Base-by-base conservation (phyloP, 2,113 vertebrate genomes). In the Psophia crepitans region DNA sequence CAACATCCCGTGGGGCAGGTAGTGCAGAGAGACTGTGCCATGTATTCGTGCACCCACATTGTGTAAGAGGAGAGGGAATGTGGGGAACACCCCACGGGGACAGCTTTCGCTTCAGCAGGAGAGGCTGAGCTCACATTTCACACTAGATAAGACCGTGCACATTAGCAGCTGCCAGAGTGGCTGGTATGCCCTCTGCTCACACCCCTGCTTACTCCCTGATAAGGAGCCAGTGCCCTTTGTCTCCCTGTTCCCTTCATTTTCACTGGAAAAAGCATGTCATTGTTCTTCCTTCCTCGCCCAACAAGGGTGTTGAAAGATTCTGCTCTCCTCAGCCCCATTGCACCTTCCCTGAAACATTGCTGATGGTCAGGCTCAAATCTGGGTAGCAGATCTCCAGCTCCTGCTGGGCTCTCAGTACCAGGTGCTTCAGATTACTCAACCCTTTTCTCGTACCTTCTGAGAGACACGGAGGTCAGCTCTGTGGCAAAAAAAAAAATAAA, bases 41-140 rank as follows among this genome's bases (percentile, higher is more conserved):
- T 5, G 23, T 8, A 9, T 8, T 12, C 64, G 19, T 3, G 18
- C 30, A 30, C 6, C 24, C 54, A 23, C 0, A 1, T 19, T 1
- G 27, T 49, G 64, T 32, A 28, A 70, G 32, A 78, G 48, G 53
- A 87, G 69, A n/a, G 4, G n/a, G 43, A 87, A 58, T 1, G 8
- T 37, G 60, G 69, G 49, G 46, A 92, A 18, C 82, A 82, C 5
- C 37, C 69, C 41, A 4, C 6, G 0, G 4, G 30, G 14, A 53
- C 66, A 68, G 30, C 64, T 44, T 18, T 69, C 37, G 26, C 69
- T 66, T 84, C 44, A 7, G 54, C 58, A 65, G 81, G 77, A 89
- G 84, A 6, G 76, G 64, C 41, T 56, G 81, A 69, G 35, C 39
- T 73, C 39, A 23, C 41, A 7, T 51, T 74, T 63, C 88, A 27